Evolutionary conservation across 2,113 vertebrate genomes (phyloP).

Genomic region (Zootoca vivipara): DNA sequence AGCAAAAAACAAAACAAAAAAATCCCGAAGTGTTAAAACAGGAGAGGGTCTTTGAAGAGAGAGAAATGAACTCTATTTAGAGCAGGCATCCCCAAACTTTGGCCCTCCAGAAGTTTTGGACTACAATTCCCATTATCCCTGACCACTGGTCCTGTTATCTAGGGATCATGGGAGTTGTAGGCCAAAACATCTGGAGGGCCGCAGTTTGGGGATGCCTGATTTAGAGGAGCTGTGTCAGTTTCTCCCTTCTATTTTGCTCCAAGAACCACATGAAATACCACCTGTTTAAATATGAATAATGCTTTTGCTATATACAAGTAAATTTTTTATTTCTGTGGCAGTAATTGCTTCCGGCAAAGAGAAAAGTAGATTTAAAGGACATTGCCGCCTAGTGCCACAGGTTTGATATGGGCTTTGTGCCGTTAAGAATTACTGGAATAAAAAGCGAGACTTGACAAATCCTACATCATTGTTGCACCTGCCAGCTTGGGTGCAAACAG

Average conservation of each 20-base stretch:
- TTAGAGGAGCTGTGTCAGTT: background rate
- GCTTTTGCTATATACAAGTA: background rate
- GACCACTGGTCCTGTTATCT: too few species aligned
- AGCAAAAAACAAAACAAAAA: background rate
- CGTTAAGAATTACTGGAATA: background rate
- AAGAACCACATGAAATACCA: background rate
- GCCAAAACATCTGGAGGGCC: too few species aligned
- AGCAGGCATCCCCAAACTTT: too few species aligned
- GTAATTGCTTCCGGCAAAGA: background rate
- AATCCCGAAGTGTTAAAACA: background rate
- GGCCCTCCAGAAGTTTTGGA: too few species aligned
- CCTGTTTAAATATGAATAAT: background rate
- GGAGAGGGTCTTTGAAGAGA: background rate
- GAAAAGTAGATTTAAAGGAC: background rate
- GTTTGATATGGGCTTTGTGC: constrained; percentile 8
- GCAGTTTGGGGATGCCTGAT: too few species aligned
- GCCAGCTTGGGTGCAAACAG: background rate
- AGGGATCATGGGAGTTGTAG: too few species aligned
- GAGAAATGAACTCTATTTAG: background rate
- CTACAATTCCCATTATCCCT: too few species aligned
- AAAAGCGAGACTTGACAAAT: background rate
- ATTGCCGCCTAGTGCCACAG: background rate
- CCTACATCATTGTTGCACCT: background rate
- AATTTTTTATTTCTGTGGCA: background rate
- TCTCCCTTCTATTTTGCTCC: background rate